Evolutionary conservation across 2,797 vertebrate species (phyloP).

Genomic region (Lagodon rhomboides): DNA sequence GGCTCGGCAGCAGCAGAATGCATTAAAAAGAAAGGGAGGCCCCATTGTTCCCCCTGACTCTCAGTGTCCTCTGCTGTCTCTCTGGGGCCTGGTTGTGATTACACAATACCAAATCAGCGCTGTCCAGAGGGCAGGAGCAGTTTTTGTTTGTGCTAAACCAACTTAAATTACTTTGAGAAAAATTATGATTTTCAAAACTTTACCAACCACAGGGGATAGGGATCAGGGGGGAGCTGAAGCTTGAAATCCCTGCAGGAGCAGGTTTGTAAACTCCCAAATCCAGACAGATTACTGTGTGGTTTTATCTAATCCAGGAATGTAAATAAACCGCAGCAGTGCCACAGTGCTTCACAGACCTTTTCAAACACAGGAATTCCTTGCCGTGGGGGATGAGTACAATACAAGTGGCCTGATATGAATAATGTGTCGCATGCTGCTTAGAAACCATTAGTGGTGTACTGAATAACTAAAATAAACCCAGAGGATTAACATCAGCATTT

Average conservation of each 20-base stretch:
- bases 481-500: conserved; percentile 61
- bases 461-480: conserved; percentile 60
- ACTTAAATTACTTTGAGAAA: conserved; percentile 42
- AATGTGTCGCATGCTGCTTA: conserved; percentile 60
- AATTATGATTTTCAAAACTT: conserved; percentile 48
- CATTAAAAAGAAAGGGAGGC: conserved; percentile 81
- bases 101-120: conserved; percentile 10
- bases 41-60: conserved; percentile 69
- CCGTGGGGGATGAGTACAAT: conserved; percentile 49
- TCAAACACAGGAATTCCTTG: conserved; percentile 75
- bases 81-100: conserved; percentile 28
- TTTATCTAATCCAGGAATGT: conserved; percentile 81
- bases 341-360: conserved; percentile 67
- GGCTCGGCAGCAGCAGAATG: conserved; percentile 84
- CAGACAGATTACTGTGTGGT: conserved; percentile 75
- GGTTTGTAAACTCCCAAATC: conserved; percentile 74
- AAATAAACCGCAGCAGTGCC: conserved; percentile 75
- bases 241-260: conserved; percentile 67
- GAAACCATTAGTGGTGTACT: conserved; percentile 67
- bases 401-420: conserved; percentile 60
- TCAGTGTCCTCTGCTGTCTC: conserved; percentile 51
- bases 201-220: conserved; percentile 36
- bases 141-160: conserved; percentile 37
- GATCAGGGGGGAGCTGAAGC: conserved; percentile 52
- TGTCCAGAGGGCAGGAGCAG: conserved; percentile 23